phyloP scores from a whole-genome alignment of 2,888 invertebrate species.

The Dynastes grantii region DNA sequence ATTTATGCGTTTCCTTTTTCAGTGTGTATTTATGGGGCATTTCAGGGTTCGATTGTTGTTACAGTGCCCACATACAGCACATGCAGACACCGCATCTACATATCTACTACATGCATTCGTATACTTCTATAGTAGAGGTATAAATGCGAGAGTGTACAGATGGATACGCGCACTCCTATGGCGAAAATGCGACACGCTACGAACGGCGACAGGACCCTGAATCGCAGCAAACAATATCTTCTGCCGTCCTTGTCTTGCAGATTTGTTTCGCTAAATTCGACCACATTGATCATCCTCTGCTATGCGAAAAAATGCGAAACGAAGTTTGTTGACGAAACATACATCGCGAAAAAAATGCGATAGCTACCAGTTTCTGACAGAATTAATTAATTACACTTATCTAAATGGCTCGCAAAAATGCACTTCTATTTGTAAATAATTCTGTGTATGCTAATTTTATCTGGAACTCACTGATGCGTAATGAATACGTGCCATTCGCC shows the following conservation, averaged over 20 bases:
- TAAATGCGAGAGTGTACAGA: constrained; percentile 21
- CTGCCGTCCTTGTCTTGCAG: constrained; percentile 24
- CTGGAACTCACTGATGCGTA: neutral
- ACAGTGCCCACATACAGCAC: constrained; percentile 32
- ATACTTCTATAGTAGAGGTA: constrained; percentile 8
- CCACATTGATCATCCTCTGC: neutral
- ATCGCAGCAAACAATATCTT: constrained; percentile 22
- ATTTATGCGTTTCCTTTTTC: constrained; percentile 49
- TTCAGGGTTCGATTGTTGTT: constrained; percentile 43
- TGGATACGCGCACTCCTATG: constrained; percentile 16
- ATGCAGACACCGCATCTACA: constrained; percentile 13
- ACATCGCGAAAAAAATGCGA: neutral
- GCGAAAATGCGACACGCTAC: constrained; percentile 9
- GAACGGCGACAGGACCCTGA: constrained; percentile 6
- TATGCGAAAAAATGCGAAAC: constrained; percentile 17
- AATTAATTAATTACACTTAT: constrained; percentile 43
- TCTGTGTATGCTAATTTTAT: constrained; percentile 24
- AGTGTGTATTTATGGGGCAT: constrained; percentile 47
- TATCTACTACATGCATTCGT: constrained; percentile 19
- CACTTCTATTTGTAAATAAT: constrained; percentile 30
- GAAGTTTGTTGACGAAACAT: constrained; percentile 10
- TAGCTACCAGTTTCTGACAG: neutral
- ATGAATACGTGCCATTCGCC: constrained; percentile 9
- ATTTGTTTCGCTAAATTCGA: constrained; percentile 6
- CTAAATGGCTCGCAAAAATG: constrained; percentile 18